These are phyloP conservation scores for Pyrocephalus nanus DNA, from an alignment of 2,797 vertebrate species.

Conservation along the genomic window DNA sequence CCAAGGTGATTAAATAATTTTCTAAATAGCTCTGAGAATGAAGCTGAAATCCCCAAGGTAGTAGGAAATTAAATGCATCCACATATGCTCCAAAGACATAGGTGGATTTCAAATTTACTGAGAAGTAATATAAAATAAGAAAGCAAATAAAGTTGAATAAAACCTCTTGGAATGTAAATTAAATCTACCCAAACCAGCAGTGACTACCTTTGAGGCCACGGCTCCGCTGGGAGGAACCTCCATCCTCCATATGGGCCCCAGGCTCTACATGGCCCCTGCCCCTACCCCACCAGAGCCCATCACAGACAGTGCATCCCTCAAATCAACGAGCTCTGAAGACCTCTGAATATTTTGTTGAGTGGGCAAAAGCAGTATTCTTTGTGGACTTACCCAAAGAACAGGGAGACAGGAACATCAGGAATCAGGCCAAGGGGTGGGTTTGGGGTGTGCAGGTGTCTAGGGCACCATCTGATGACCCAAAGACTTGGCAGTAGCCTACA, in stretches of 20 bases:
- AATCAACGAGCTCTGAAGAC: accelerated
- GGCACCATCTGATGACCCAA: neutral
- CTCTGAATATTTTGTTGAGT: neutral
- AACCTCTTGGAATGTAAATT: neutral
- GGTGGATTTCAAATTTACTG: neutral
- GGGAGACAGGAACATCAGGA: neutral
- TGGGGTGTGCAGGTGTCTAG: neutral
- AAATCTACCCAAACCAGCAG: neutral
- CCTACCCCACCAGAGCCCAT: accelerated
- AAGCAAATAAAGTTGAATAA: constrained; percentile 15
- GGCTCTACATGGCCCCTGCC: accelerated
- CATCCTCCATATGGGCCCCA: accelerated
- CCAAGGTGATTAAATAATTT: constrained; percentile 56
- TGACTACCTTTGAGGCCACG: neutral
- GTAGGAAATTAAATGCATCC: constrained; percentile 7
- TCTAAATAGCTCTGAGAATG: constrained; percentile 17
- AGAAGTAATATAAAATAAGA: neutral
- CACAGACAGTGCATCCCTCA: accelerated
- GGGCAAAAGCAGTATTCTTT: neutral
- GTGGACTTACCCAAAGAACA: neutral
- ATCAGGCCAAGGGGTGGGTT: neutral
- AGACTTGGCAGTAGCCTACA: neutral
- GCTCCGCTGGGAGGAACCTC: neutral
- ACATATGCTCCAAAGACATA: neutral
- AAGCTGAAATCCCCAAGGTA: constrained; percentile 42